Evolutionary conservation across 2,888 invertebrate genomes (phyloP), one percentile per base, ranked within the genome.

Genomic region (Syritta pipiens): DNA sequence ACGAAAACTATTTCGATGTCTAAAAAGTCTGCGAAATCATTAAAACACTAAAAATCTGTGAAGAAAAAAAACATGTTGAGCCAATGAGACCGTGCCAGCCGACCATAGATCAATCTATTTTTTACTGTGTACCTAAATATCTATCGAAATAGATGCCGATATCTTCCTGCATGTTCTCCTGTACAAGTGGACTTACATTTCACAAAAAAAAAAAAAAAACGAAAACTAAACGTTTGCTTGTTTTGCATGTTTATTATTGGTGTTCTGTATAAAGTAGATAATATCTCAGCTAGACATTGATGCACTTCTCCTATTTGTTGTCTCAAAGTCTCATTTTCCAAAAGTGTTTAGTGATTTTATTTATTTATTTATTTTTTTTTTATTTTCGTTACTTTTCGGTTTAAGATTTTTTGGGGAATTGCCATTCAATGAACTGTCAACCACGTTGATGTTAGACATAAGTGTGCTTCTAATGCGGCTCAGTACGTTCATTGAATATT

Each of bases 361-460:
- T 62, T 26, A 32, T 9, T 12, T 19, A 17, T 17, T 9, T 32
- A 32, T 42, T 26, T 53, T 53, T 46, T 32, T 26, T 32, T 48
- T 53, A 53, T 62, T 67, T 55, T 57, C 35, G 60, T 67, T 62
- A 68, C 67, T 72, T 79, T 62, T 40, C 53, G 49, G 57, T 67
- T 60, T 79, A 44, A 67, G 30, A 77, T 67, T 59, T 77, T 79
- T 79, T 79, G 79, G 79, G 46, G 79, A 68, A 62, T 74, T 74
- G 79, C 79, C 79, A 79, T 79, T 79, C 79, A 74, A 79, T 79
- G 74, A 74, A 79, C 79, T 79, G 79, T 79, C 79, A 79, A 79
- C 67, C 51, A 44, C 57, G 74, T 72, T 79, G 79, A 74, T 79
- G 55, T 79, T 79, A 74, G 79, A 74, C 79, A 79, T 74, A 63